Evolutionary conservation across 2,888 invertebrate genomes (phyloP).

Genomic region (Drosophila heteroneura): DNA sequence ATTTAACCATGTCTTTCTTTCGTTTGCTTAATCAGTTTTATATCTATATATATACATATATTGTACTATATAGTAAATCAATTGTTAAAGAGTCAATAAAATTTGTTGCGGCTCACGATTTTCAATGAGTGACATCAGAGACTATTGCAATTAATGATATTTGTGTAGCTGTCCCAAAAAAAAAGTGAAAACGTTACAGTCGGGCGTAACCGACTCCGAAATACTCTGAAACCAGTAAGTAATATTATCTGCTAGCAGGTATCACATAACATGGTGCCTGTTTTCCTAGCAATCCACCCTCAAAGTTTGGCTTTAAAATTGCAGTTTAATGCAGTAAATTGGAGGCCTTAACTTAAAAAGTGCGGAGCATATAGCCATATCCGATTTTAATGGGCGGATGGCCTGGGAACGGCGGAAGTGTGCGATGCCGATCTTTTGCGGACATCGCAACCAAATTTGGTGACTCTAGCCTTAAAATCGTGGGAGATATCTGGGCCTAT

Average conservation of each 20-base stretch:
- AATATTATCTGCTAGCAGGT: background rate
- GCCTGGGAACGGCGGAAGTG: too few species aligned
- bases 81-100: conserved; percentile 18
- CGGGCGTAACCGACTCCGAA: background rate
- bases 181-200: background rate
- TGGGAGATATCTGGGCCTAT: background rate
- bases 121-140: conserved; percentile 65
- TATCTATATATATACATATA: background rate
- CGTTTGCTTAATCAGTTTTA: background rate
- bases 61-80: background rate
- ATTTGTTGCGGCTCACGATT: conserved; percentile 32
- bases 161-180: conserved; percentile 12
- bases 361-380: too few species aligned
- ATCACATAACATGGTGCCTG: background rate
- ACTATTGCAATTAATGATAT: conserved; percentile 45
- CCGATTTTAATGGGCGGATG: too few species aligned
- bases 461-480: too few species aligned
- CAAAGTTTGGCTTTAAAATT: background rate
- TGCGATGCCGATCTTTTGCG: too few species aligned
- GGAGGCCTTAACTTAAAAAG: too few species aligned
- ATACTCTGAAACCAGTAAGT: background rate
- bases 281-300: background rate
- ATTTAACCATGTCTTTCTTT: background rate
- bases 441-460: too few species aligned
- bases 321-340: too few species aligned